These are phyloP conservation scores for Microctonus brassicae DNA, from an alignment of 2,888 invertebrate species.

Conservation along the genomic window DNA sequence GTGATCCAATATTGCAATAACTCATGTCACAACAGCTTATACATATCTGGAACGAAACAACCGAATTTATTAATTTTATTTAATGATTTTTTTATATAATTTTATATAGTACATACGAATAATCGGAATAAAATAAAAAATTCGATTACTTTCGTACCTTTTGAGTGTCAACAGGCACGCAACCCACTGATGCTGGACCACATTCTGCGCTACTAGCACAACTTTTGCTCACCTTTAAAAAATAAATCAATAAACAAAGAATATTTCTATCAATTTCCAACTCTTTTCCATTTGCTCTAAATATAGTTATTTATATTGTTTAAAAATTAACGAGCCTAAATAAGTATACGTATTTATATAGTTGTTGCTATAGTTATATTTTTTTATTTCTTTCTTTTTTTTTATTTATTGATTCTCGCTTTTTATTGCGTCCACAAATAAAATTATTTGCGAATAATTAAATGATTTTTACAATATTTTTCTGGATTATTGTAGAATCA, in stretches of 20 bases:
- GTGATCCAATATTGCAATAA: conserved; percentile 76
- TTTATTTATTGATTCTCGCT: no score
- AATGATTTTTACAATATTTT: neutral
- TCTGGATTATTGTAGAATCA: no score
- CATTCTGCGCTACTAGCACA: conserved; percentile 76
- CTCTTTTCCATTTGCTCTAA: no score
- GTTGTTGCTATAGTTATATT: no score
- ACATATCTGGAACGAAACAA: conserved; percentile 73
- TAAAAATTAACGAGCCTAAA: no score
- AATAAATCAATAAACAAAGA: no score
- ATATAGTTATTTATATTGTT: no score
- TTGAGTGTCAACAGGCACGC: conserved; percentile 75
- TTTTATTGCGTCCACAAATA: no score
- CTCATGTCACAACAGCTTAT: conserved; percentile 76
- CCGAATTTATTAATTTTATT: conserved; percentile 56
- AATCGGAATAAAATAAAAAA: conserved; percentile 44
- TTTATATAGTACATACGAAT: conserved; percentile 10
- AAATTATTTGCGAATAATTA: neutral
- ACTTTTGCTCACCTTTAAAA: conserved; percentile 73
- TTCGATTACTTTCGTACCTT: conserved; percentile 68
- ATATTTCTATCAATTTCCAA: no score
- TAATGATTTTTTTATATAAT: neutral
- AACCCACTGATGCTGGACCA: conserved; percentile 74
- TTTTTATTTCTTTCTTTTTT: no score
- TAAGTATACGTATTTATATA: no score